Evolutionary conservation across 2,113 vertebrate species (phyloP).

Genomic region (Lynx canadensis): DNA sequence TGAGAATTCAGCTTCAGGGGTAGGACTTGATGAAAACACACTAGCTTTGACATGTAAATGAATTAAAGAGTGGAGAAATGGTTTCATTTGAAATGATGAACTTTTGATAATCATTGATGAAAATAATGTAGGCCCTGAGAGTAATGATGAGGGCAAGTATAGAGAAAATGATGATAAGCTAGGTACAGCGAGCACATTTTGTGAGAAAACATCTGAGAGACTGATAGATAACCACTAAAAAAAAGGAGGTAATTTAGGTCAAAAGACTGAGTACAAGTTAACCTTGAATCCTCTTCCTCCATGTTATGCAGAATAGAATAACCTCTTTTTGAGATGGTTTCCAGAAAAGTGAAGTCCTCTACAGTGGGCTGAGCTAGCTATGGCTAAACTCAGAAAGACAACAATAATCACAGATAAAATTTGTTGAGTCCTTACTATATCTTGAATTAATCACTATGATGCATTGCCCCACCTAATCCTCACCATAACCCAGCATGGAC

Average conservation of each 20-base stretch:
- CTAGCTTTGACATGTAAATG: not conserved
- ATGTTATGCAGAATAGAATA: not conserved
- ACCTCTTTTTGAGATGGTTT: not conserved
- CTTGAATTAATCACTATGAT: not conserved
- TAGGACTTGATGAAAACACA: not conserved
- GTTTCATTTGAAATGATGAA: not conserved
- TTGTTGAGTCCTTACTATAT: not conserved
- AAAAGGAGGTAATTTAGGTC: not conserved
- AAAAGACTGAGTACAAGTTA: not conserved
- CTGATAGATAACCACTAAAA: not conserved
- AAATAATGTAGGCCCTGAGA: not conserved
- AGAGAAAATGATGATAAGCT: not conserved
- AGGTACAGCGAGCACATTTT: rapidly evolving
- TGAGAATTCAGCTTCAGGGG: not conserved
- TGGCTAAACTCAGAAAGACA: not conserved
- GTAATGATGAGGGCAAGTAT: not conserved
- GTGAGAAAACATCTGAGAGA: not conserved
- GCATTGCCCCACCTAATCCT: not conserved
- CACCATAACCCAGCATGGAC: not conserved
- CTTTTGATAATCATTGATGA: not conserved
- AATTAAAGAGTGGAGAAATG: not conserved
- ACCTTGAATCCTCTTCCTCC: not conserved
- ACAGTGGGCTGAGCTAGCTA: not conserved
- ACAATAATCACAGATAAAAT: not conserved
- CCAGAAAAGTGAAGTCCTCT: not conserved